Percentiles rank a stretch among this genome's conserved stretches.
phyloP scores from a whole-genome alignment of 2,888 invertebrate genomes.

The Bombylius major region DNA sequence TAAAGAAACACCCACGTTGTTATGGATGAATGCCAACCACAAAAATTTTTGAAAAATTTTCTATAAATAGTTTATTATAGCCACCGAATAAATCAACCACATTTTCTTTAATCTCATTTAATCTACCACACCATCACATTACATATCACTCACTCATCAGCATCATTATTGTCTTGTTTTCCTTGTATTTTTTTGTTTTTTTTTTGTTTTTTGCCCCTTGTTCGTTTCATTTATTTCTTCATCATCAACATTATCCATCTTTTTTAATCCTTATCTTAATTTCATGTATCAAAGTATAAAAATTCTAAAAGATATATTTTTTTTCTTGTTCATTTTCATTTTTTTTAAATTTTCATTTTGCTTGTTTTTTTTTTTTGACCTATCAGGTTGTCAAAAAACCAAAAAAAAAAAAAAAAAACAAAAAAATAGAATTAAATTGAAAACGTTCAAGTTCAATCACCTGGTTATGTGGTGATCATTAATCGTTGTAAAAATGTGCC shows the following conservation, averaged over 20 bases:
- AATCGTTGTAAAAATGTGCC: not conserved
- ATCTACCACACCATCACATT: not conserved
- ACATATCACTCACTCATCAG: not conserved
- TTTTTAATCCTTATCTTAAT: too few species aligned
- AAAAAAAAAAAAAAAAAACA: too few species aligned
- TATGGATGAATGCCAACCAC: not conserved
- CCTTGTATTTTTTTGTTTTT: not conserved
- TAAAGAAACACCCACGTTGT: not conserved
- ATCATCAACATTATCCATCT: too few species aligned
- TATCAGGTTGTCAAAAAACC: not conserved
- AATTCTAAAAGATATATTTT: too few species aligned
- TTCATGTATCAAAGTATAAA: too few species aligned
- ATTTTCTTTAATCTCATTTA: not conserved
- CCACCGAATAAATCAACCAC: too few species aligned
- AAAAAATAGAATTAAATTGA: not conserved
- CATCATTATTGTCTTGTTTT: not conserved
- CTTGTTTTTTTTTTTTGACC: not conserved
- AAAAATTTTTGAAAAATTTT: not conserved
- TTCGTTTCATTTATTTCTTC: too few species aligned
- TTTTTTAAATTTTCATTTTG: not conserved
- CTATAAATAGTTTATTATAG: not conserved
- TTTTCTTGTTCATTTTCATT: not conserved
- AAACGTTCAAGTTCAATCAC: constrained; percentile 6
- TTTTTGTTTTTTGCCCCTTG: too few species aligned
- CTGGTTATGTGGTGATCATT: constrained; percentile 1